phyloP scores from a whole-genome alignment of 2,888 invertebrate species.

The Aphidius colemani region DNA sequence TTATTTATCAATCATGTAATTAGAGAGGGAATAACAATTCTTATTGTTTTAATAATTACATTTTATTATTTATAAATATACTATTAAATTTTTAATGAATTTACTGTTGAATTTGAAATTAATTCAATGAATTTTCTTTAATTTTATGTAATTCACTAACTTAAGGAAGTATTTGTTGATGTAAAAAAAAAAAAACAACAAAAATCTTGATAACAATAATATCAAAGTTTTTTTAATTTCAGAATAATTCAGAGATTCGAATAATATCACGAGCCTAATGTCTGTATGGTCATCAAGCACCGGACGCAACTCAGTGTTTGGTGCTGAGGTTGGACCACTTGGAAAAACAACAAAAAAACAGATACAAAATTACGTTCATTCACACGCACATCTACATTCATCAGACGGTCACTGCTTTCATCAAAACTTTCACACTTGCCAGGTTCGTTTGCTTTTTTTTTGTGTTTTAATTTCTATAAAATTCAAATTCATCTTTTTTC shows the following conservation, averaged over 20 bases:
- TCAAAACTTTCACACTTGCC: slow-evolving; percentile 53
- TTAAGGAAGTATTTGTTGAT: too few species aligned
- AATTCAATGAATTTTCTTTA: too few species aligned
- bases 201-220: too few species aligned
- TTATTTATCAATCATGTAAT: too few species aligned
- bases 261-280: slow-evolving; percentile 52
- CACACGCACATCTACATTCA: slow-evolving; percentile 49
- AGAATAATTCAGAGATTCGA: slow-evolving; percentile 42
- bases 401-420: slow-evolving; percentile 54
- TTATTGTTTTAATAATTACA: too few species aligned
- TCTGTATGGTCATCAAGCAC: slow-evolving; percentile 60
- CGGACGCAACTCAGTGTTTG: slow-evolving; percentile 57
- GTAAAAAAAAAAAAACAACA: too few species aligned
- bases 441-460: slow-evolving; percentile 44
- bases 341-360: slow-evolving; percentile 45
- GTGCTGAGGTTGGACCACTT: slow-evolving; percentile 51
- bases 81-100: too few species aligned
- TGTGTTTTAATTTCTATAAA: background rate
- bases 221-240: slow-evolving; percentile 28
- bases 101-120: too few species aligned
- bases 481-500: slow-evolving; percentile 1
- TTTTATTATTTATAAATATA: too few species aligned
- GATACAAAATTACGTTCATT: slow-evolving; percentile 38
- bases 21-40: too few species aligned
- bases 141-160: too few species aligned